phyloP scores from a whole-genome alignment of 2,113 vertebrate genomes.

The Plecotus auritus region DNA sequence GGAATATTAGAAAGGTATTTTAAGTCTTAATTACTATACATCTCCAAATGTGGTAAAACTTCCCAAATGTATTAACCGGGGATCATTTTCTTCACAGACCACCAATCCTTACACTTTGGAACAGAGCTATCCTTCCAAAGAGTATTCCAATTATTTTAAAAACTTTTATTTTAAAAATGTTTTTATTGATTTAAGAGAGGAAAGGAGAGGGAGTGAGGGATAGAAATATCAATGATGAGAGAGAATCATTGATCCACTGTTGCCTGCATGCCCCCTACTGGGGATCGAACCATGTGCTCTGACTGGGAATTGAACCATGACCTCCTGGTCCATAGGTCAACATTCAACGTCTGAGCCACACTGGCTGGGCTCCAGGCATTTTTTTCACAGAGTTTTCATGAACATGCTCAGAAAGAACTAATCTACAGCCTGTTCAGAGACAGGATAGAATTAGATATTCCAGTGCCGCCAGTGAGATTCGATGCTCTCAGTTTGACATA shows the following conservation, averaged over 20 bases:
- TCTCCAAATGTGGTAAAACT: background rate
- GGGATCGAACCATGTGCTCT: no score
- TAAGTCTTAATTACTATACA: background rate
- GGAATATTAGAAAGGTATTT: background rate
- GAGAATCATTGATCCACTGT: no score
- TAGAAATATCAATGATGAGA: no score
- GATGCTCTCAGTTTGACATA: background rate
- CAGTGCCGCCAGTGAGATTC: background rate
- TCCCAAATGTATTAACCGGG: background rate
- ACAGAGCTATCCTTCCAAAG: background rate
- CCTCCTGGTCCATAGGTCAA: no score
- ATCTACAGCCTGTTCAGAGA: background rate
- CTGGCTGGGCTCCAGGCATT: no score
- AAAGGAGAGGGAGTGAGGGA: no score
- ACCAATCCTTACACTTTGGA: background rate
- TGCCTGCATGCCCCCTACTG: no score
- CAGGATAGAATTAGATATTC: background rate
- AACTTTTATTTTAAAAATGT: no score
- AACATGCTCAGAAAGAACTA: background rate
- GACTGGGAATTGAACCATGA: no score
- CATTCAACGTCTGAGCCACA: no score
- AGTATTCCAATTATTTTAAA: background rate
- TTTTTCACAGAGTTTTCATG: background rate
- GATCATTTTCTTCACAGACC: background rate
- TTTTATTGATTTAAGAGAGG: no score